Percentiles rank a stretch among this genome's conserved stretches.
Evolutionary conservation across 2,797 vertebrate species (phyloP).

Genomic region (Pipistrellus pipistrellus): DNA sequence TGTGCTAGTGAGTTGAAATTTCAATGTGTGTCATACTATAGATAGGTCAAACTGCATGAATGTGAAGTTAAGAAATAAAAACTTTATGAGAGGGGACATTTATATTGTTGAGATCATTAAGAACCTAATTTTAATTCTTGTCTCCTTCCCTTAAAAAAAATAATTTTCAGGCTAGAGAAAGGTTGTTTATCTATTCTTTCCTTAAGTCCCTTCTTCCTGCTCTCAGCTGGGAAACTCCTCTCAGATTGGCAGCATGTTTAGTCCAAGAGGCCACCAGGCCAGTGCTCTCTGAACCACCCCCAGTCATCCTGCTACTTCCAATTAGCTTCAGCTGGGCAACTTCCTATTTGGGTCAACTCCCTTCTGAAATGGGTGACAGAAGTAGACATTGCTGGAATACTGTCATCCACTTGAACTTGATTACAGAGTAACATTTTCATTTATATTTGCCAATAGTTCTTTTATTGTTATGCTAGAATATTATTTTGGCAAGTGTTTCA

Average conservation of each 20-base stretch:
- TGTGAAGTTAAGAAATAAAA: slow-evolving; percentile 33
- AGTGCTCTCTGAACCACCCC: neutral
- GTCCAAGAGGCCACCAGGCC: slow-evolving; percentile 31
- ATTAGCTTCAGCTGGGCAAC: slow-evolving; percentile 53
- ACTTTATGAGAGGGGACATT: slow-evolving; percentile 10
- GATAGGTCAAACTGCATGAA: neutral
- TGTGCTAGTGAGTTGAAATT: slow-evolving; percentile 8
- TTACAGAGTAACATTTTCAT: slow-evolving; percentile 52
- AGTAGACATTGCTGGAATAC: slow-evolving; percentile 28
- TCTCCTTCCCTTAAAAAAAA: neutral
- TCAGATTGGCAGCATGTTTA: neutral
- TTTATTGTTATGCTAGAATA: slow-evolving; percentile 52
- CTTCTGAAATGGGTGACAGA: slow-evolving; percentile 70
- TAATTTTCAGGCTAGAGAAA: slow-evolving; percentile 63
- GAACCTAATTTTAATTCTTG: slow-evolving; percentile 65
- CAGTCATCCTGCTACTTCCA: slow-evolving; percentile 61
- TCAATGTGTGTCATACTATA: neutral
- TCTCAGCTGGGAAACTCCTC: slow-evolving; percentile 71
- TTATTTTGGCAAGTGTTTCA: slow-evolving; percentile 53
- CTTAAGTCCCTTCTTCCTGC: slow-evolving; percentile 56
- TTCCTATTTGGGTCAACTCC: slow-evolving; percentile 70
- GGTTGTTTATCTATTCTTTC: slow-evolving; percentile 64
- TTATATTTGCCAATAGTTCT: neutral
- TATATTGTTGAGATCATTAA: slow-evolving; percentile 37
- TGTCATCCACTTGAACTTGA: slow-evolving; percentile 63